Percentiles rank a stretch among this genome's conserved stretches.
Evolutionary conservation across 2,113 vertebrate species (phyloP).

Genomic region (Nyctereutes procyonoides): DNA sequence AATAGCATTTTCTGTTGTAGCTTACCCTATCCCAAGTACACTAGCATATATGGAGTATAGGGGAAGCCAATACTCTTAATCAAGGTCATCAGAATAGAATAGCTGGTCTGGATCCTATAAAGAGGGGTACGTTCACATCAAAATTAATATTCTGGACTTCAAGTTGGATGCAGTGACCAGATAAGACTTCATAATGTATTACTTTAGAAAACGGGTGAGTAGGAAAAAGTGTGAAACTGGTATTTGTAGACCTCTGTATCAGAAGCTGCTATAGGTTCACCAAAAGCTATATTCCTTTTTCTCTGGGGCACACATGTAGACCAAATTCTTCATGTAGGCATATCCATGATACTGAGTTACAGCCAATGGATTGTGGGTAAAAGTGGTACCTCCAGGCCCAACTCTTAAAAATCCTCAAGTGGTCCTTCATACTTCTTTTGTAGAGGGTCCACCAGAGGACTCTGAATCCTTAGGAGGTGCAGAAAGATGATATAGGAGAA

Average conservation of each 20-base stretch:
- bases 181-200: background rate
- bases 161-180: background rate
- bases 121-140: background rate
- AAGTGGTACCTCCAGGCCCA: background rate
- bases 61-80: background rate
- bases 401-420: background rate
- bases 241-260: background rate
- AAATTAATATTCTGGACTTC: background rate
- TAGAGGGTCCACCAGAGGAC: background rate
- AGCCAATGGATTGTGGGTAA: background rate
- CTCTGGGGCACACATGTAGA: background rate
- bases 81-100: background rate
- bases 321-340: background rate
- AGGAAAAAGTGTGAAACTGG: background rate
- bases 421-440: background rate
- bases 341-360: background rate
- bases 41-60: background rate
- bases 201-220: background rate
- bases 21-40: background rate
- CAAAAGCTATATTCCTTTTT: background rate
- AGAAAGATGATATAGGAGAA: background rate
- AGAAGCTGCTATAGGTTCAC: background rate
- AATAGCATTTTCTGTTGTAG: background rate
- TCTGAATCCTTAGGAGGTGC: background rate
- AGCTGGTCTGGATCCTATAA: background rate